Evolutionary conservation across 2,888 invertebrate genomes (phyloP).

Genomic region (Pammene fasciana): DNA sequence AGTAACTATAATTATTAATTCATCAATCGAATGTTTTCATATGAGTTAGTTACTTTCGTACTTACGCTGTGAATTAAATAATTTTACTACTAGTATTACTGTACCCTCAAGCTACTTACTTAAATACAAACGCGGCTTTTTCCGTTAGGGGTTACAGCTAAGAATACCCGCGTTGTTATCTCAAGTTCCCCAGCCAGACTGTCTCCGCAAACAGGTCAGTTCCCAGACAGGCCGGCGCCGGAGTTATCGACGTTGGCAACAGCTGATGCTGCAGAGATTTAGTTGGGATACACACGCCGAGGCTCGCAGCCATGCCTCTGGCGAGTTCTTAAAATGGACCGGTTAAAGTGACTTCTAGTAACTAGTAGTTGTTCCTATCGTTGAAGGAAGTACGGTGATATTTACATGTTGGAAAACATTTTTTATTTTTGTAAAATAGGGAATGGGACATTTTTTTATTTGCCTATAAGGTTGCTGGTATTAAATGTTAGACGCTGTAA

Average conservation of each 20-base stretch:
- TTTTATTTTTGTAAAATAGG: background rate
- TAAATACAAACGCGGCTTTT: background rate
- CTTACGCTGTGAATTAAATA: too few relatives aligned
- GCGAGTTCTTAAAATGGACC: background rate
- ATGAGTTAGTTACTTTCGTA: too few relatives aligned
- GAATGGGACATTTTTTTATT: background rate
- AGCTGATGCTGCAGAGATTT: constrained; percentile 73
- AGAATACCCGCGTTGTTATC: background rate
- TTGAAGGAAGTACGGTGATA: background rate
- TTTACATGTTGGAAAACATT: background rate
- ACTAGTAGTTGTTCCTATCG: background rate
- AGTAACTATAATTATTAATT: too few relatives aligned
- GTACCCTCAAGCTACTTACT: too few relatives aligned
- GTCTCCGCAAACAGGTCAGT: constrained; percentile 64
- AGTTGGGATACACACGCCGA: constrained; percentile 59
- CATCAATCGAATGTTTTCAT: too few relatives aligned
- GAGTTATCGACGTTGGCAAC: constrained; percentile 71
- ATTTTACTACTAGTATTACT: too few relatives aligned
- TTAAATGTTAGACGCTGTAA: too few relatives aligned
- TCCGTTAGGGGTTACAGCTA: background rate
- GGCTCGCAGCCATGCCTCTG: constrained; percentile 52
- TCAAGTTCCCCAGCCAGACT: constrained; percentile 54
- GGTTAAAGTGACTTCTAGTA: constrained; percentile 3
- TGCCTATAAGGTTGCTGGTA: too few relatives aligned
- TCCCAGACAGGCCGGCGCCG: constrained; percentile 75